Evolutionary conservation across 2,888 invertebrate genomes (phyloP).

Genomic region (Herminia tarsipennalis): DNA sequence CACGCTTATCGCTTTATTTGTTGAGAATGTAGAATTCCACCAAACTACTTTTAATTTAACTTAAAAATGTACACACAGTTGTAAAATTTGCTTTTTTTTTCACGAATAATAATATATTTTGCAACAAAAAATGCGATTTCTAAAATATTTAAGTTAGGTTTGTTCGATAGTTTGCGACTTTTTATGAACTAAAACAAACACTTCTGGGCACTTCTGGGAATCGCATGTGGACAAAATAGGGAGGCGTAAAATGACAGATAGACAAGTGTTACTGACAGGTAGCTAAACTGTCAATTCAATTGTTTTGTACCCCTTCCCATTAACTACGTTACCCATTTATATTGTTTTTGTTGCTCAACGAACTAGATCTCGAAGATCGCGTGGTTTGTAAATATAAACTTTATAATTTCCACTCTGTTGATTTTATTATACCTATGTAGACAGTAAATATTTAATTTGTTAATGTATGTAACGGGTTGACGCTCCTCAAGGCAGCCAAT

Average conservation of each 20-base stretch:
- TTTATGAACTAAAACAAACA: too few relatives aligned
- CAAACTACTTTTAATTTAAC: background rate
- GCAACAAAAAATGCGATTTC: background rate
- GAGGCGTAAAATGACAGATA: slow-evolving; percentile 6
- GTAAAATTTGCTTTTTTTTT: too few relatives aligned
- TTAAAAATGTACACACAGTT: too few relatives aligned
- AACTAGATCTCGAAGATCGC: too few relatives aligned
- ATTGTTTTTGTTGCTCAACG: too few relatives aligned
- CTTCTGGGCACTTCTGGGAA: slow-evolving; percentile 6
- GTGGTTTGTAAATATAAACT: too few relatives aligned
- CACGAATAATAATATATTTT: background rate
- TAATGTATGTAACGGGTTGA: background rate
- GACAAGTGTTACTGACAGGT: slow-evolving; percentile 7
- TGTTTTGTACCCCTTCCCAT: background rate
- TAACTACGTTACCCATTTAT: too few relatives aligned
- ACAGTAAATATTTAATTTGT: slow-evolving; percentile 1
- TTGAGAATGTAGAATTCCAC: slow-evolving; percentile 19
- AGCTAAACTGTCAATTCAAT: background rate
- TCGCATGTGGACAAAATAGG: slow-evolving; percentile 4
- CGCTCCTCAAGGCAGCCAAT: background rate
- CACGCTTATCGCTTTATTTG: slow-evolving; percentile 36
- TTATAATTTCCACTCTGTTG: too few relatives aligned
- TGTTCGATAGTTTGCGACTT: too few relatives aligned
- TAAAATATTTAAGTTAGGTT: too few relatives aligned
- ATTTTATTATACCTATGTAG: background rate